Evolutionary conservation across 1,140 invertebrate genomes (phyloP), one percentile per base, ranked within the genome.

Genomic region (Galleria mellonella): DNA sequence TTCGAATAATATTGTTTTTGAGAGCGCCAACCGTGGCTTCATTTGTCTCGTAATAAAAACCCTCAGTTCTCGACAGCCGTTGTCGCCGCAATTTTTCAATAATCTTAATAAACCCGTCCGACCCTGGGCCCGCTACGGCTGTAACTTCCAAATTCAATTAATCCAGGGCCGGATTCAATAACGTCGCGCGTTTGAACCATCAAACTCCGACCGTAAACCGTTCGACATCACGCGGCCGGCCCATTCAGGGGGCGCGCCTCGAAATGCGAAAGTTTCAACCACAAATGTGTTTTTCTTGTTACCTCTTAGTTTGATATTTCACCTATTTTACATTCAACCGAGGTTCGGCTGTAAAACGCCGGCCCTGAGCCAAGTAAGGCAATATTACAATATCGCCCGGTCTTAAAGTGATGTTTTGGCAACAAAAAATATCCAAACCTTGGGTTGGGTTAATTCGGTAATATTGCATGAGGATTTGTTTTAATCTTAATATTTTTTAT

Each of bases 251-350:
- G 32, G 46, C 11, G 27, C 12, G 23, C 43, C 11, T 15, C 12
- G 45, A 48, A 56, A 61, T 47, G 36, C 38, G 43, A 60, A 58
- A 61, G 39, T 61, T 67, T 37, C 37, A 38, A n/a, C 52, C 56
- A 43, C 47, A 60, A 70, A 67, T 67, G 61, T 71, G 63, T 67
- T 71, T 67, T 71, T 67, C 61, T 62, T 62, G 51, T 62, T 52
- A 66, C 58, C 55, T 51, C 50, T 31, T 63, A 62, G 47, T 68
- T 63, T 62, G 58, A 66, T 72, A 72, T 72, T 71, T 59, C 55
- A 57, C 53, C 62, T 65, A 72, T 58, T 72, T 69, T 64, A 61
- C 60, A 72, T 72, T 69, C 62, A 62, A 47, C 15, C 9, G 38
- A 43, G 35, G 30, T 39, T 43, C 10, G 13, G 42, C 35, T 30